Conservation (phyloP, 2,113 vertebrate genomes). For the Sebastes fasciatus region DNA sequence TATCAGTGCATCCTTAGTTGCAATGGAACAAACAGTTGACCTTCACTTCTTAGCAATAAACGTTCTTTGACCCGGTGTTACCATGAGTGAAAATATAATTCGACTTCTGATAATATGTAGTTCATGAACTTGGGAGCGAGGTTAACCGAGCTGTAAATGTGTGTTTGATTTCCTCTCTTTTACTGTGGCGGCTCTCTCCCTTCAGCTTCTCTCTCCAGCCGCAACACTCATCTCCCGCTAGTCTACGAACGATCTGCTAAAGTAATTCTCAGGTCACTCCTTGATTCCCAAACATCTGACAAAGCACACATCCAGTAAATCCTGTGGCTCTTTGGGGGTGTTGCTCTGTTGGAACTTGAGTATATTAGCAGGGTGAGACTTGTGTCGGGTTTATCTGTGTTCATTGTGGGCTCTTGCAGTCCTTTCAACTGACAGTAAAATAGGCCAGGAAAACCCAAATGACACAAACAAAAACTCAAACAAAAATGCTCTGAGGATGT, state of each 20-base stretch:
- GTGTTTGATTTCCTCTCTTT: no score
- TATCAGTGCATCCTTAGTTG: no score
- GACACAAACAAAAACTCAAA: conserved; percentile 1
- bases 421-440: conserved; percentile 21
- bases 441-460: conserved; percentile 22
- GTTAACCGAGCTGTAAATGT: no score
- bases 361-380: conserved; percentile 20
- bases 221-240: conserved; percentile 44
- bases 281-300: conserved; percentile 48
- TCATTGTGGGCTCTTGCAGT: neutral
- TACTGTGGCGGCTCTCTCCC: no score
- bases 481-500: neutral
- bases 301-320: conserved; percentile 43
- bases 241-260: conserved; percentile 57
- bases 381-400: conserved; percentile 13
- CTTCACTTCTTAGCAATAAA: no score
- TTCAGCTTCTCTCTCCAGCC: neutral
- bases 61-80: no score
- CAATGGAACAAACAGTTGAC: no score
- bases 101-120: no score
- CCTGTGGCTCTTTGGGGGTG: conserved; percentile 15
- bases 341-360: conserved; percentile 20
- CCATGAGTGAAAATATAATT: no score
- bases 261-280: conserved; percentile 61
- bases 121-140: no score